Evolutionary conservation across 1,140 invertebrate genomes (phyloP).

Genomic region (Bombus waltoni): DNA sequence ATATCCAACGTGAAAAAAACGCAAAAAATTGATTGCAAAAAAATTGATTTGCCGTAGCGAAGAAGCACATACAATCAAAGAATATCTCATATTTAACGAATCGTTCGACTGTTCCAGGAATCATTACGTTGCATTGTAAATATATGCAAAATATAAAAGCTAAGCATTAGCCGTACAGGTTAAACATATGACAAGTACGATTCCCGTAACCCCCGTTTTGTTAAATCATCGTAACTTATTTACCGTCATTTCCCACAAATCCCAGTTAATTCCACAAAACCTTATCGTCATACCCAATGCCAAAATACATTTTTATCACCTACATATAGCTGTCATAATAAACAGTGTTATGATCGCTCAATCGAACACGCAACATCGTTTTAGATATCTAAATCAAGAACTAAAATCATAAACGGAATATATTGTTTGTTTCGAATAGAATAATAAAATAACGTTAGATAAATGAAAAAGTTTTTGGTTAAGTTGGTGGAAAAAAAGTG

Average conservation of each 20-base stretch:
- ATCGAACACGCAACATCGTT: neutral
- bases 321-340: neutral
- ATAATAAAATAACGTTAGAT: neutral
- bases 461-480: neutral
- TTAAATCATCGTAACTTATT: neutral
- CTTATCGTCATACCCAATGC: neutral
- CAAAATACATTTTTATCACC: neutral
- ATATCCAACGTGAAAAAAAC: neutral
- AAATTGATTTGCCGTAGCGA: no score
- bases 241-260: neutral
- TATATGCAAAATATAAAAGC: neutral
- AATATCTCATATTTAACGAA: neutral
- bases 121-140: neutral
- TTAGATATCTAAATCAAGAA: neutral
- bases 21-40: neutral
- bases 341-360: neutral
- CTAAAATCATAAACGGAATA: neutral
- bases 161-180: neutral
- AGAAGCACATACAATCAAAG: neutral
- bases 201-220: neutral
- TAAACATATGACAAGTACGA: slow-evolving; percentile 7
- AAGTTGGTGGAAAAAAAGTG: slow-evolving; percentile 35
- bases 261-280: neutral
- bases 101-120: neutral
- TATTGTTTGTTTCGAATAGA: neutral